Evolutionary conservation across 2,113 vertebrate genomes (phyloP).

Genomic region (Peromyscus leucopus): DNA sequence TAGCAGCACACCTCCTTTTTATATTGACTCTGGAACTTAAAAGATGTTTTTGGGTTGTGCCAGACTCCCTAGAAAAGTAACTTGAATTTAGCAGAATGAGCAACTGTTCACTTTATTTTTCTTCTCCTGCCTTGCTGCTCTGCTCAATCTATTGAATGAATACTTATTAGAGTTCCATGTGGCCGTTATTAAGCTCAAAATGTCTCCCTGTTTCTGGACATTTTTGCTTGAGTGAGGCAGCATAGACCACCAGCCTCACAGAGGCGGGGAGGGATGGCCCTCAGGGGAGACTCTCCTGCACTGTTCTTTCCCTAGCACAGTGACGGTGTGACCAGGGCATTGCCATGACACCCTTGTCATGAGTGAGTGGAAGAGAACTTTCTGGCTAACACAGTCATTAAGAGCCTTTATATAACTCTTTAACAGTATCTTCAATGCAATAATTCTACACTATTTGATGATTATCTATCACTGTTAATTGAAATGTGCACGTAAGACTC

Average conservation of each 20-base stretch:
- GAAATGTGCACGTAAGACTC: neutral
- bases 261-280: neutral
- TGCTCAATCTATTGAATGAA: neutral
- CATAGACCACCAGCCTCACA: too few species aligned
- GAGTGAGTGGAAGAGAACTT: neutral
- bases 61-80: neutral
- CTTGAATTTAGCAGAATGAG: neutral
- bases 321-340: neutral
- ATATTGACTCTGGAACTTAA: neutral
- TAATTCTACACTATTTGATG: neutral
- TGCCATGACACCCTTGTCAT: too few species aligned
- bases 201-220: neutral
- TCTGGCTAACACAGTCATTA: constrained; percentile 11
- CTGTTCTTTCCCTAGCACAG: neutral
- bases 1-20: neutral
- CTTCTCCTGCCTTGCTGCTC: neutral
- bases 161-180: neutral
- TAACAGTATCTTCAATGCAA: constrained; percentile 5
- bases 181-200: neutral
- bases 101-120: neutral
- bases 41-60: neutral
- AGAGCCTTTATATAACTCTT: neutral
- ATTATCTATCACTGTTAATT: neutral
- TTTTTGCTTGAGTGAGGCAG: neutral
- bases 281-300: neutral